A percentile compares a stretch with the other conserved stretches of the same genome.
phyloP scores from a whole-genome alignment of 2,797 vertebrate species.

The Chrosomus eos region DNA sequence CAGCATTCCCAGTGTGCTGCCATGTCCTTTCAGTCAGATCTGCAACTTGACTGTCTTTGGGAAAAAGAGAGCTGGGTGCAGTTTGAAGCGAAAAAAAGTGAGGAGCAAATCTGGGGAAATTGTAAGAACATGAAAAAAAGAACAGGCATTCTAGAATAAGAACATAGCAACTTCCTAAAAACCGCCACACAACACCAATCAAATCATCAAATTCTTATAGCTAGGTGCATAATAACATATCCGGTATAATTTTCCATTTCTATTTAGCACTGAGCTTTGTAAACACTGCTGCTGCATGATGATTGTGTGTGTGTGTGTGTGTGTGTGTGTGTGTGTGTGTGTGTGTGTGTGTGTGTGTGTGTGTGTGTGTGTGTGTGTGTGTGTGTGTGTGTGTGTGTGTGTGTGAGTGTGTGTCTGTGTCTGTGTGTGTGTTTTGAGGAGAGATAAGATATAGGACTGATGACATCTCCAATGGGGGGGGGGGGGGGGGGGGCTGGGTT shows the following conservation, averaged over 20 bases:
- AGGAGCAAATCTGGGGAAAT: background rate
- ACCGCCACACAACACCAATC: background rate
- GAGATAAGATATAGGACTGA: constrained; percentile 7
- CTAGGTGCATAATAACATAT: too few species aligned
- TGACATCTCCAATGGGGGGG: background rate
- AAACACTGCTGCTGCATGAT: too few species aligned
- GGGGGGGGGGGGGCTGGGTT: too few species aligned
- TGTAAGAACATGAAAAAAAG: background rate
- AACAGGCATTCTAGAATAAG: background rate
- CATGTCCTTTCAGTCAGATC: constrained; percentile 23
- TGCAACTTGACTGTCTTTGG: background rate
- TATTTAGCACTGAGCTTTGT: too few species aligned
- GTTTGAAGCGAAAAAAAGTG: background rate
- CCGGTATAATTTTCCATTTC: too few species aligned
- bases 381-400: background rate
- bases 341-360: background rate
- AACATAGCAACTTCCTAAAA: background rate
- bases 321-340: background rate
- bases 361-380: background rate
- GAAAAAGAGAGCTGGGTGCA: background rate
- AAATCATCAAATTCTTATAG: too few species aligned
- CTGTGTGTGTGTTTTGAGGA: background rate
- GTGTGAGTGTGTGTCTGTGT: background rate
- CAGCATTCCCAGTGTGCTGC: constrained; percentile 3
- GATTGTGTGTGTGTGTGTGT: too few species aligned